These are phyloP conservation scores for Drosophila suboccidentalis DNA, from an alignment of 2,888 invertebrate genomes.

Conservation along the genomic window DNA sequence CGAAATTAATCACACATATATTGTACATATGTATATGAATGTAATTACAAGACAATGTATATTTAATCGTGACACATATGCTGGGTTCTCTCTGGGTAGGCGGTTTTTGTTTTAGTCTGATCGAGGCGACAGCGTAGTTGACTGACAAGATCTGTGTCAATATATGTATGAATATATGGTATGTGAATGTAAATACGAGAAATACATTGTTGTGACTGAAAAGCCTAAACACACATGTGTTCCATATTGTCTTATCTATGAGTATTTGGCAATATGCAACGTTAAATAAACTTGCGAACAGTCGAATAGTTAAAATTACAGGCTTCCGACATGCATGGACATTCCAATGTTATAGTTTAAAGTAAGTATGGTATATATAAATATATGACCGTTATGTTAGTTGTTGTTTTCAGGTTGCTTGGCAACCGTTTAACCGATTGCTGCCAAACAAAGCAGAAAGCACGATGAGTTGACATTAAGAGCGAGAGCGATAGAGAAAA, in stretches of 20 bases:
- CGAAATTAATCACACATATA: constrained; percentile 6
- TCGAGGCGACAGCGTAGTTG: not conserved
- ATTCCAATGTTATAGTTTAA: constrained; percentile 1
- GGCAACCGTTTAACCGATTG: constrained; percentile 13
- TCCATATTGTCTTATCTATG: too few species aligned
- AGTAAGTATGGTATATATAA: not conserved
- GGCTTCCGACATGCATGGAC: not conserved
- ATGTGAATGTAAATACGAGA: not conserved
- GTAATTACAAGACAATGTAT: not conserved
- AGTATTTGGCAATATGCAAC: too few species aligned
- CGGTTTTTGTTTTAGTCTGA: not conserved
- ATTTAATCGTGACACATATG: not conserved
- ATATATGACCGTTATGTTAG: constrained; percentile 10
- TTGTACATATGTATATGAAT: not conserved
- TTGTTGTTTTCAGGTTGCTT: constrained; percentile 10
- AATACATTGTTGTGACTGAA: not conserved
- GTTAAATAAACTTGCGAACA: not conserved
- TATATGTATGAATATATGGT: too few species aligned
- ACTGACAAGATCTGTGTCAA: constrained; percentile 3
- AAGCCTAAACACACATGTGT: not conserved
- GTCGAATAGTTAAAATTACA: constrained; percentile 1
- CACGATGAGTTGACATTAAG: constrained; percentile 40
- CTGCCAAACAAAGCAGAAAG: constrained; percentile 24
- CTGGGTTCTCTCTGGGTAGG: not conserved
- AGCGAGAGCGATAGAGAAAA: not conserved